These are phyloP conservation scores for Antennarius maculatus DNA, from an alignment of 2,797 vertebrate genomes.

Conservation along the genomic window DNA sequence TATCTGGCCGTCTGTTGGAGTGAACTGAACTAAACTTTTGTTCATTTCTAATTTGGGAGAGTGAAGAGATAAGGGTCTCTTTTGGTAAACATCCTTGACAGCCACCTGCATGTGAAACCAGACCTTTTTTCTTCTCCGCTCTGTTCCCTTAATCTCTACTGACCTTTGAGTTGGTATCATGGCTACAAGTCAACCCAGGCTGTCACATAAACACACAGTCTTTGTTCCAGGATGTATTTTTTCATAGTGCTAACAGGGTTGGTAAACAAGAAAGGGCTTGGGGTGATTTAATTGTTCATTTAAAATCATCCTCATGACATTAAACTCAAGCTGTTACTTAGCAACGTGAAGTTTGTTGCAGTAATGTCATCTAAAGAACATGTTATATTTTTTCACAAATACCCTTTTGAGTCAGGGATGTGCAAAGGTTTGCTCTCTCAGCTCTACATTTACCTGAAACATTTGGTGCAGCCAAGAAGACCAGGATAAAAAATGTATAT, in stretches of 20 bases:
- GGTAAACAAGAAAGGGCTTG: conserved; percentile 11
- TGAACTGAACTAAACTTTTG: conserved; percentile 69
- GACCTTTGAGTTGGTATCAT: conserved; percentile 64
- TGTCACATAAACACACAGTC: conserved; percentile 42
- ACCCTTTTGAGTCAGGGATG: no score
- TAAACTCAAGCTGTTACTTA: conserved; percentile 1
- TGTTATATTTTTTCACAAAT: no score
- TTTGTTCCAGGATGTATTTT: conserved; percentile 30
- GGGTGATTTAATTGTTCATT: background rate
- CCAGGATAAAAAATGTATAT: no score
- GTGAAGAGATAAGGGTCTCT: conserved; percentile 50
- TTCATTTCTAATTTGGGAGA: conserved; percentile 71
- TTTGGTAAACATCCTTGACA: conserved; percentile 76
- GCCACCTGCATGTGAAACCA: conserved; percentile 75
- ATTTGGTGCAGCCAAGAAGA: no score
- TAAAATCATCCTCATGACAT: background rate
- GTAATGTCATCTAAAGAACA: no score
- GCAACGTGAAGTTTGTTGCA: no score
- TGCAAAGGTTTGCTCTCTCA: no score
- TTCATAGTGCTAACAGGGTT: background rate
- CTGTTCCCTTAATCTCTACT: conserved; percentile 59
- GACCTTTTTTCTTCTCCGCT: conserved; percentile 48
- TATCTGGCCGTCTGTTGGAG: conserved; percentile 54
- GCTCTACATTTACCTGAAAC: no score
- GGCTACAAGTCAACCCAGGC: conserved; percentile 37